phyloP scores from a whole-genome alignment of 2,888 invertebrate genomes.

The Luffia ferchaultella region DNA sequence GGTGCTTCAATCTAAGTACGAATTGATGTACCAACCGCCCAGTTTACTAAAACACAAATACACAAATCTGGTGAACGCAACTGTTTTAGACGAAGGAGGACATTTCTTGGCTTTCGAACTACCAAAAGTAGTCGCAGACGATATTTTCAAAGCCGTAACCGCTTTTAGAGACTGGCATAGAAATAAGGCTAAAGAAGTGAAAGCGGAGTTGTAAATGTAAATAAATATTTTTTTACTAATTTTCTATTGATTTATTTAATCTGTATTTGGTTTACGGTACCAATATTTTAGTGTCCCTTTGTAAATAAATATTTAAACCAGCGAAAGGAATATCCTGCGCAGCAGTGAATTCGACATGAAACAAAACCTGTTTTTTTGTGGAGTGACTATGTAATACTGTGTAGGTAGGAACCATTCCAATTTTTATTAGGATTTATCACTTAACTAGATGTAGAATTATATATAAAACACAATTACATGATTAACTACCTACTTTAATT shows the following conservation, averaged over 20 bases:
- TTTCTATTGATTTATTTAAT: background rate
- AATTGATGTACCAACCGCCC: constrained; percentile 68
- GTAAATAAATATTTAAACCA: too few relatives aligned
- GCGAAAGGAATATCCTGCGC: too few relatives aligned
- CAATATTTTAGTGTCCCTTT: too few relatives aligned
- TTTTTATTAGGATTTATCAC: too few relatives aligned
- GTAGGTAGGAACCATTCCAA: too few relatives aligned
- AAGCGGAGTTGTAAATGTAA: background rate
- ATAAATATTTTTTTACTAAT: background rate
- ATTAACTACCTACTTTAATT: too few relatives aligned
- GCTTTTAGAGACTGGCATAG: constrained; percentile 20
- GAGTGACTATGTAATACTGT: too few relatives aligned
- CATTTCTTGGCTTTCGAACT: constrained; percentile 88
- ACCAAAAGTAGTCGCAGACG: constrained; percentile 73
- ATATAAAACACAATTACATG: too few relatives aligned
- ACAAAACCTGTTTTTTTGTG: too few relatives aligned
- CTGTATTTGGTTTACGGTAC: background rate
- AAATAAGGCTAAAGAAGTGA: background rate
- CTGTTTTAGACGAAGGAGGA: constrained; percentile 72
- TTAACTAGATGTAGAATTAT: too few relatives aligned
- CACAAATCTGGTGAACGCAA: constrained; percentile 70
- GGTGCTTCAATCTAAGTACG: constrained; percentile 73
- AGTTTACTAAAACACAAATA: constrained; percentile 66
- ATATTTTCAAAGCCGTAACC: constrained; percentile 58
- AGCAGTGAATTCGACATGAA: too few relatives aligned